Conservation (phyloP, 2,113 vertebrate species). For the Platichthys stellatus region DNA sequence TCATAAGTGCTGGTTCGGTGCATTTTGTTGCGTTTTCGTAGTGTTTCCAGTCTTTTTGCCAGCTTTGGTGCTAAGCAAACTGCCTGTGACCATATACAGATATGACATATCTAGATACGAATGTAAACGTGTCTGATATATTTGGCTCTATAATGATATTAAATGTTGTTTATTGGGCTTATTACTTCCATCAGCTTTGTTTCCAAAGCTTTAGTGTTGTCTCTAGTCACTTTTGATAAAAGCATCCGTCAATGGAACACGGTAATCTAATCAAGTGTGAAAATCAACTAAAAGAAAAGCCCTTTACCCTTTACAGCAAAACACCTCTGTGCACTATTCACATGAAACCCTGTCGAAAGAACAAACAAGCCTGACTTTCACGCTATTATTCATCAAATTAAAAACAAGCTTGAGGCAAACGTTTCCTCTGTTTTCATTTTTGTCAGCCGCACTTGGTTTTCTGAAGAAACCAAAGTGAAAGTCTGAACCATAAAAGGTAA, state of each 20-base stretch:
- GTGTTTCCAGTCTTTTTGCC: not conserved
- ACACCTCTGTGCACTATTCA: not conserved
- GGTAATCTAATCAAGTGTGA: not conserved
- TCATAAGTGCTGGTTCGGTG: not conserved
- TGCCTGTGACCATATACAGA: not conserved
- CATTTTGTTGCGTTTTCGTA: not conserved
- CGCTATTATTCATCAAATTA: conserved; percentile 19
- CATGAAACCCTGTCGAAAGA: not conserved
- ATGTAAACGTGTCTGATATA: not conserved
- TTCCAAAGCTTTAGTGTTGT: too few relatives aligned
- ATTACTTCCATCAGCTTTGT: too few relatives aligned
- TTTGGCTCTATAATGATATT: not conserved
- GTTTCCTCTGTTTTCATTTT: conserved; percentile 34
- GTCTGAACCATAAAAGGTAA: conserved; percentile 29
- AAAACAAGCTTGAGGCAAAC: conserved; percentile 26
- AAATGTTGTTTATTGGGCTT: too few relatives aligned
- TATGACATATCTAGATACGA: not conserved
- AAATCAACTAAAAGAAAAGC: not conserved
- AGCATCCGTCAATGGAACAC: not conserved
- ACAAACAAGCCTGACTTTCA: conserved; percentile 3
- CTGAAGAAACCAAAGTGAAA: conserved; percentile 28
- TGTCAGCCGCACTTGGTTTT: conserved; percentile 8
- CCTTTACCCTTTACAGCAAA: not conserved
- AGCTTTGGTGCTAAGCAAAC: not conserved
- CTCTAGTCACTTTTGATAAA: not conserved